phyloP scores from a whole-genome alignment of 35 echinoderm and acorn worm genomes.

The Apostichopus parvimensis region DNA sequence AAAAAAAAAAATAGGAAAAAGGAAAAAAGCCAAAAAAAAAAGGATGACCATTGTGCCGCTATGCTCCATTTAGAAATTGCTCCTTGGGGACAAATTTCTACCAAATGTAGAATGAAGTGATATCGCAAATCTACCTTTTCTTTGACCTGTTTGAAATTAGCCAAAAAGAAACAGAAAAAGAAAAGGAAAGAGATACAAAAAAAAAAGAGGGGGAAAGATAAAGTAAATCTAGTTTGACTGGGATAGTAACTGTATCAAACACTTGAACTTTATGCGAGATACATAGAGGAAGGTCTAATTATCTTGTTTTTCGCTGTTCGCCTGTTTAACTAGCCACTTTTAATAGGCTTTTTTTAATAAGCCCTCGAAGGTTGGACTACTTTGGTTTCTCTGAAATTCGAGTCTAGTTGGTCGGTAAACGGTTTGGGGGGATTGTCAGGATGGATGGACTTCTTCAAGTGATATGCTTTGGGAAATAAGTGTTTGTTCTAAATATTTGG shows the following conservation, averaged over 20 bases:
- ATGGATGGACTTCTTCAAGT: not conserved
- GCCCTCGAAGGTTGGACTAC: constrained; percentile 41
- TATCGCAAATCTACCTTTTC: not conserved
- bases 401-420: constrained; percentile 37
- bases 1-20: too few relatives aligned
- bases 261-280: constrained; percentile 60
- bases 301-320: not conserved
- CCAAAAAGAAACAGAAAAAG: constrained; percentile 8
- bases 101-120: constrained; percentile 19
- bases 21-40: not conserved
- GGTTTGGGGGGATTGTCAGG: constrained; percentile 22
- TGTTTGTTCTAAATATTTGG: constrained; percentile 53
- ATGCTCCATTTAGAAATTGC: constrained; percentile 61
- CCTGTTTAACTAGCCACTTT: constrained; percentile 52
- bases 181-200: not conserved
- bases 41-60: constrained; percentile 26
- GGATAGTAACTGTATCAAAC: constrained; percentile 35
- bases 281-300: constrained; percentile 36
- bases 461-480: constrained; percentile 47
- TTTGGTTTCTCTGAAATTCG: not conserved
- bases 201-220: constrained; percentile 10
- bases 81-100: constrained; percentile 40
- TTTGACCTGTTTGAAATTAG: constrained; percentile 50
- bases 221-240: constrained; percentile 35
- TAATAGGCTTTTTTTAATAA: constrained; percentile 48